phyloP scores from a whole-genome alignment of 1,140 invertebrate species.

The Coptotermes formosanus region DNA sequence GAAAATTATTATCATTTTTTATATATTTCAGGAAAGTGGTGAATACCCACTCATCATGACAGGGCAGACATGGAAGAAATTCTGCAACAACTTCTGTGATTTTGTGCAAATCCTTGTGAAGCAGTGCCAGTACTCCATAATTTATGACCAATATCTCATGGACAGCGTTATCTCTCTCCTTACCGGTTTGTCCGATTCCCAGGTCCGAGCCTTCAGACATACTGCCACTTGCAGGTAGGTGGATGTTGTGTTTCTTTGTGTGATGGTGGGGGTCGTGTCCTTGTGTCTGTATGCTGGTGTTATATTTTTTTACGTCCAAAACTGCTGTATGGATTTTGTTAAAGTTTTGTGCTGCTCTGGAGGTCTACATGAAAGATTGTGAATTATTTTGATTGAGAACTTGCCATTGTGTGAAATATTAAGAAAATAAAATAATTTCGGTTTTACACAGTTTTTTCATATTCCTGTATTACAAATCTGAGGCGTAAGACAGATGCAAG shows the following conservation, averaged over 20 bases:
- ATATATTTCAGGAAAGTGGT: conserved; percentile 80
- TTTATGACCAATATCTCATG: conserved; percentile 99
- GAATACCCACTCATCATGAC: conserved; percentile 98
- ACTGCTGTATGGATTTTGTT: too few relatives aligned
- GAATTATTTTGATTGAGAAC: too few relatives aligned
- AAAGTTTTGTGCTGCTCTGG: too few relatives aligned
- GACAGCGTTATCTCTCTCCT: conserved; percentile 97
- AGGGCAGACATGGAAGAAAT: conserved; percentile 97
- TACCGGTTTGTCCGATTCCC: conserved; percentile 96
- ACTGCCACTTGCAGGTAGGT: conserved; percentile 90
- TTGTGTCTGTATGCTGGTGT: not conserved
- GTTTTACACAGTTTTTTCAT: too few relatives aligned
- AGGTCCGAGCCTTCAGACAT: conserved; percentile 97
- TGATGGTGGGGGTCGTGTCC: not conserved
- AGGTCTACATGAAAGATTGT: too few relatives aligned
- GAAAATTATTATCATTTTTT: not conserved
- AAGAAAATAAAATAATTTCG: too few relatives aligned
- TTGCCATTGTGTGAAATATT: too few relatives aligned
- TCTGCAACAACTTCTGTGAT: conserved; percentile 93
- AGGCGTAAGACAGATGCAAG: too few relatives aligned
- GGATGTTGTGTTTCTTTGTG: not conserved
- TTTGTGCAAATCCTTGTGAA: conserved; percentile 96
- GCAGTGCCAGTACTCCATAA: conserved; percentile 98
- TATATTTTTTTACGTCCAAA: not conserved
- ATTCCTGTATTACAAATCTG: too few relatives aligned